Conservation (phyloP, 2,113 vertebrate species). For the Neolamprologus caudopunctatus region DNA sequence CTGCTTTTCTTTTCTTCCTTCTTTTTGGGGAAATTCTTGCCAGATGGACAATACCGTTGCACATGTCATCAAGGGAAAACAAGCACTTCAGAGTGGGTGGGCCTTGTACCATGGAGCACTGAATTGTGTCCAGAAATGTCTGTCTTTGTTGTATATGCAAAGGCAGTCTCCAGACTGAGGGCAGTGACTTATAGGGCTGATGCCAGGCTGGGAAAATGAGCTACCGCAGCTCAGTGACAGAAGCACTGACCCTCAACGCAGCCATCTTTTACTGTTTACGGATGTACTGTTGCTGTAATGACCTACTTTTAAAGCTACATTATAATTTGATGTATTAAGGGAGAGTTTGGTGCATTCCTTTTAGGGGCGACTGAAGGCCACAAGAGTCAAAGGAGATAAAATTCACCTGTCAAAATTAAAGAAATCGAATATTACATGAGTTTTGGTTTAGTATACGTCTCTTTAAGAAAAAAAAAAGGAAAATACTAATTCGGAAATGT, state of each 20-base stretch:
- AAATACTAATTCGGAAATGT: not conserved
- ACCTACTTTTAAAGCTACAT: conserved; percentile 22
- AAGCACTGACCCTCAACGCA: conserved; percentile 43
- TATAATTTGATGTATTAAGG: not conserved
- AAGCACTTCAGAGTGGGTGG: conserved; percentile 17
- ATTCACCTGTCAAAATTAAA: not conserved
- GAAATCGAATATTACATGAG: not conserved
- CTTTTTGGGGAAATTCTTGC: not conserved
- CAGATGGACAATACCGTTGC: not conserved
- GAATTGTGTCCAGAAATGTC: conserved; percentile 21
- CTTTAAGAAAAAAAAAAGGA: not conserved
- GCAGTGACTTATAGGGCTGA: conserved; percentile 27
- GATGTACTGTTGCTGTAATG: conserved; percentile 22
- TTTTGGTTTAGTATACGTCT: not conserved
- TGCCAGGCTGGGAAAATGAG: conserved; percentile 41
- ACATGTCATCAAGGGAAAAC: not conserved
- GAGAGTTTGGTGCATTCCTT: not conserved
- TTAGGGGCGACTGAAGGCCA: not conserved
- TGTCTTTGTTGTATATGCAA: conserved; percentile 23
- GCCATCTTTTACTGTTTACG: conserved; percentile 35
- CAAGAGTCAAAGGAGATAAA: not conserved
- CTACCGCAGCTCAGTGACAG: conserved; percentile 46
- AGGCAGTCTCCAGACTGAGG: conserved; percentile 20
- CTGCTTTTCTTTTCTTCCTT: not conserved
- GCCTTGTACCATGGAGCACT: not conserved